phyloP scores from a whole-genome alignment of 2,113 vertebrate species.

The Piprites chloris region DNA sequence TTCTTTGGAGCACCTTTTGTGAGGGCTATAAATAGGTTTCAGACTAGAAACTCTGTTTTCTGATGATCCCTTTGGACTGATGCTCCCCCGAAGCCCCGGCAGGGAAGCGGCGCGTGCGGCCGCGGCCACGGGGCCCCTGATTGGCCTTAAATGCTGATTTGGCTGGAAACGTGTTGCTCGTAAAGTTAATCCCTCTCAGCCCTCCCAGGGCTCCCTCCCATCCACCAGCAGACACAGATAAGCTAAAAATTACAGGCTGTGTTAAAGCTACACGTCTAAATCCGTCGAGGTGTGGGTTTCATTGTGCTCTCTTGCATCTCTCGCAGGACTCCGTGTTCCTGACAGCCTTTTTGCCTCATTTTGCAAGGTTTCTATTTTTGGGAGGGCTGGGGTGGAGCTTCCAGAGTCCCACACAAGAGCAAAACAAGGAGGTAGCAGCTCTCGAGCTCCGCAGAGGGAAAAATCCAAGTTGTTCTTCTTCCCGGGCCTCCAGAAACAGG shows the following conservation, averaged over 20 bases:
- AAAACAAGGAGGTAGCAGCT: slow-evolving; percentile 37
- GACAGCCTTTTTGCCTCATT: slow-evolving; percentile 58
- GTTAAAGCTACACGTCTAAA: not conserved
- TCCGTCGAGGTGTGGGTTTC: slow-evolving; percentile 30
- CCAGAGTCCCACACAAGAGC: slow-evolving; percentile 3
- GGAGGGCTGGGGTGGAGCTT: slow-evolving; percentile 39
- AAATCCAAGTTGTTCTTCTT: not conserved
- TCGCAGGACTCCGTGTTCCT: slow-evolving; percentile 37
- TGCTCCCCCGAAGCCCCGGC: not conserved
- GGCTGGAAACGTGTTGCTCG: not conserved
- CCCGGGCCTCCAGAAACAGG: not conserved
- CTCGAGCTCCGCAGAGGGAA: not conserved
- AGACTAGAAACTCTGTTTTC: fast-evolving
- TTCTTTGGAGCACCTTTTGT: not conserved
- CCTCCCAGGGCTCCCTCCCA: not conserved
- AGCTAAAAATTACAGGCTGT: slow-evolving; percentile 33
- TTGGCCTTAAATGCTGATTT: not conserved
- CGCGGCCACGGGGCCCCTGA: not conserved
- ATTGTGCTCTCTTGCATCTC: slow-evolving; percentile 8
- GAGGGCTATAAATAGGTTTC: not conserved
- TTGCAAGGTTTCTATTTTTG: slow-evolving; percentile 68
- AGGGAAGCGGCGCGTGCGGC: not conserved
- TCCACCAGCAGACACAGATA: slow-evolving; percentile 6
- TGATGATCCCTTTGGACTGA: fast-evolving
- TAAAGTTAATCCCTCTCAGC: not conserved